phyloP scores from a whole-genome alignment of 2,113 vertebrate species.

The Otocyon megalotis region DNA sequence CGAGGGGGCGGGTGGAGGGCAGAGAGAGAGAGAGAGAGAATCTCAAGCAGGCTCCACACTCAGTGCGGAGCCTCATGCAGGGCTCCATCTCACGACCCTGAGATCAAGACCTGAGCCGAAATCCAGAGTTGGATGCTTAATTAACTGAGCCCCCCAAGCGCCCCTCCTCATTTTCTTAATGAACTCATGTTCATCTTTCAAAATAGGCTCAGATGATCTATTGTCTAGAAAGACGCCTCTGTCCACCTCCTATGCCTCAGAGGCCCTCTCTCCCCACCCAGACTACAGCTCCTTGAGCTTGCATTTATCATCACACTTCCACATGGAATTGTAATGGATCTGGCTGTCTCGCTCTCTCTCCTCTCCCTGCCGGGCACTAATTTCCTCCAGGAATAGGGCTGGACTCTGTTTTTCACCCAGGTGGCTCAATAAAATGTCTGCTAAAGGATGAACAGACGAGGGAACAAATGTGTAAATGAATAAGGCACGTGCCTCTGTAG shows the following conservation, averaged over 20 bases:
- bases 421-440: not conserved
- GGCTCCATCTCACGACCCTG: too few relatives aligned
- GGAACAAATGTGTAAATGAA: not conserved
- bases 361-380: not conserved
- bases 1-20: too few relatives aligned
- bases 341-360: not conserved
- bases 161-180: not conserved
- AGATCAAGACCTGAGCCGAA: too few relatives aligned
- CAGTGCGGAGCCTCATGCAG: too few relatives aligned
- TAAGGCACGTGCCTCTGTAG: fast-evolving
- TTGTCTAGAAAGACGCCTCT: fast-evolving
- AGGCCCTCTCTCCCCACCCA: not conserved
- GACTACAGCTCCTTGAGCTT: not conserved
- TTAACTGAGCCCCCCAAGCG: too few relatives aligned
- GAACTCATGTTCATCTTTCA: not conserved
- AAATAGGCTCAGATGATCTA: not conserved
- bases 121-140: too few relatives aligned
- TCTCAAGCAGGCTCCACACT: too few relatives aligned
- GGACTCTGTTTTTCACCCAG: not conserved
- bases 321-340: not conserved
- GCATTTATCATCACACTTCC: fast-evolving
- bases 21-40: too few relatives aligned
- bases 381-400: not conserved
- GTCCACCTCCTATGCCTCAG: too few relatives aligned
- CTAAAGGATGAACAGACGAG: not conserved